phyloP scores from a whole-genome alignment of 2,113 vertebrate genomes.

The Eulemur macaco region DNA sequence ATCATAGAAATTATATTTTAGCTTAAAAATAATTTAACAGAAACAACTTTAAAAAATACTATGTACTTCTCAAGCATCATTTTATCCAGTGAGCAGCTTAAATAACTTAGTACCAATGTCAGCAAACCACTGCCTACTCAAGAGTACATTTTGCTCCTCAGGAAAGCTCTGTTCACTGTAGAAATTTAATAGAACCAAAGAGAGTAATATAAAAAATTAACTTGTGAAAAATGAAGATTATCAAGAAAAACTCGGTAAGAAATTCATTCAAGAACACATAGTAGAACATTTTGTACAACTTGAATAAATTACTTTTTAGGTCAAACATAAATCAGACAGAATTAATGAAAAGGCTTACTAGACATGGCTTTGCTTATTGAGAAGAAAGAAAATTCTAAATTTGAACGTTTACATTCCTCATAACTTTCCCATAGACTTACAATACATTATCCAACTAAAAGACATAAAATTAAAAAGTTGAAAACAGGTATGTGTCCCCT shows the following conservation, averaged over 20 bases:
- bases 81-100: background rate
- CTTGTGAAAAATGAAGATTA: constrained; percentile 50
- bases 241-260: constrained; percentile 31
- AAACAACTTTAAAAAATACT: background rate
- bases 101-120: background rate
- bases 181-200: constrained; percentile 28
- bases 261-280: constrained; percentile 24
- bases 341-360: constrained; percentile 15
- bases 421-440: background rate
- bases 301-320: constrained; percentile 32
- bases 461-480: background rate
- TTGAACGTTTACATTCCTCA: background rate
- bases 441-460: background rate
- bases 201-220: constrained; percentile 26
- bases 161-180: background rate
- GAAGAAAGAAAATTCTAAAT: background rate
- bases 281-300: constrained; percentile 12
- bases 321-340: constrained; percentile 27
- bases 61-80: background rate
- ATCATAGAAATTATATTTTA: background rate
- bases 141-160: background rate
- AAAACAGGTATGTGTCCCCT: background rate
- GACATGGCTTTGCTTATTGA: background rate
- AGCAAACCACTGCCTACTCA: background rate
- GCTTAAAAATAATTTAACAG: background rate